A percentile compares a stretch with the other conserved stretches of the same genome.
Conservation (phyloP, 1,140 invertebrate genomes). For the Harlomillsia oculata region DNA sequence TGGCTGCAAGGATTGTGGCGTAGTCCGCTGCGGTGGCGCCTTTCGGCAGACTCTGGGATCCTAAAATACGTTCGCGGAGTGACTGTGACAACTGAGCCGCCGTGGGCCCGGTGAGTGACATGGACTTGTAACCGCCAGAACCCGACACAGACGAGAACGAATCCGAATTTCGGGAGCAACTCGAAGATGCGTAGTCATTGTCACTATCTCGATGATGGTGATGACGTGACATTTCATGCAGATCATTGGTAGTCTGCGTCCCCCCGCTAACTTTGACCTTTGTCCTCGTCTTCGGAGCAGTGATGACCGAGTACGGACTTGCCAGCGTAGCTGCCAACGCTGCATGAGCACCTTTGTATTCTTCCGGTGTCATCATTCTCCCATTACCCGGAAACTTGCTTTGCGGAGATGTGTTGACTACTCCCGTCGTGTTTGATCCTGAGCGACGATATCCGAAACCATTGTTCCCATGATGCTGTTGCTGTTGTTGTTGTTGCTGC, state of each 20-base stretch:
- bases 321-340: conserved; percentile 2
- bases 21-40: conserved; percentile 52
- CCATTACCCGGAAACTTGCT: conserved; percentile 1
- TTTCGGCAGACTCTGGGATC: conserved; percentile 56
- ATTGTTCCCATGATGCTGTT: too few relatives aligned
- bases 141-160: conserved; percentile 20
- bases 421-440: background rate
- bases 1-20: conserved; percentile 42
- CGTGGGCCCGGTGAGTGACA: conserved; percentile 66
- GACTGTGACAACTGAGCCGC: conserved; percentile 74
- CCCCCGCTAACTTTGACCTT: conserved; percentile 78
- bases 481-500: too few relatives aligned
- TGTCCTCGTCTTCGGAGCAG: conserved; percentile 36
- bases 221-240: conserved; percentile 40
- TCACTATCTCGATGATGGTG: conserved; percentile 25
- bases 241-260: conserved; percentile 74
- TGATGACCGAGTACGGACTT: background rate
- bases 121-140: conserved; percentile 45
- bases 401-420: background rate
- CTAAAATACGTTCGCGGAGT: conserved; percentile 65
- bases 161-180: conserved; percentile 21
- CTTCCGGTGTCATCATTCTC: conserved; percentile 24
- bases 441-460: too few relatives aligned
- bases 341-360: conserved; percentile 59
- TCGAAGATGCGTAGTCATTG: conserved; percentile 43